phyloP scores from a whole-genome alignment of 2,797 vertebrate species.

The Alfaro cultratus region DNA sequence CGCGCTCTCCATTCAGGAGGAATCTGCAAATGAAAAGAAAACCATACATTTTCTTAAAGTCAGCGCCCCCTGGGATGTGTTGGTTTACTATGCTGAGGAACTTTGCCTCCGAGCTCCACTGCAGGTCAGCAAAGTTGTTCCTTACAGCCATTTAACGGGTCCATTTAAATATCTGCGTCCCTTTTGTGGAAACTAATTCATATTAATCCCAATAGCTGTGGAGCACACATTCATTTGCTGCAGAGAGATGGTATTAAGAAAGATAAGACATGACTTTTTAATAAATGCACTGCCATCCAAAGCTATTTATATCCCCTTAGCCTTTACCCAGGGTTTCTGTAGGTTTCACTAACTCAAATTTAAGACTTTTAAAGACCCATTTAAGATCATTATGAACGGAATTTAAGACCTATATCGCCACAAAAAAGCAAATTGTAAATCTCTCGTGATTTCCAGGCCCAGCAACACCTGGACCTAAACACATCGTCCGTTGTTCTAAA shows the following conservation, averaged over 20 bases:
- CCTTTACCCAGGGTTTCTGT: not conserved
- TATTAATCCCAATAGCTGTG: not conserved
- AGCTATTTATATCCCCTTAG: not conserved
- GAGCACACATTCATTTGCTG: not conserved
- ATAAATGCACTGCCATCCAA: not conserved
- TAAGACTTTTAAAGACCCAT: too few relatives aligned
- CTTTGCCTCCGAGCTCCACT: constrained; percentile 81
- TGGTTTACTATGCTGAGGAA: constrained; percentile 82
- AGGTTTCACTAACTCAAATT: too few relatives aligned
- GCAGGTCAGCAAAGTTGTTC: constrained; percentile 68
- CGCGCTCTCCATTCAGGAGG: constrained; percentile 71
- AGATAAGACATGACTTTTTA: not conserved
- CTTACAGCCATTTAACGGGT: not conserved
- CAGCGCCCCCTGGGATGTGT: constrained; percentile 81
- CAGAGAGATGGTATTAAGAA: not conserved
- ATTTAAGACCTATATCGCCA: too few relatives aligned
- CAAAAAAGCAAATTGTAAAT: too few relatives aligned
- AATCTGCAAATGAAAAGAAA: constrained; percentile 77
- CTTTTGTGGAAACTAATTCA: not conserved
- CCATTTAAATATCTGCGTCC: not conserved
- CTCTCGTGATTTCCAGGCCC: constrained; percentile 65
- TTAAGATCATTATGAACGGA: too few relatives aligned
- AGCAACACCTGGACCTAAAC: constrained; percentile 79
- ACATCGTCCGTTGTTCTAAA: constrained; percentile 72
- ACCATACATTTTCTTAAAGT: constrained; percentile 83